Percentiles rank a stretch among this genome's conserved stretches.
Conservation (phyloP, 2,888 invertebrate species). For the Nemotelus nigrinus region DNA sequence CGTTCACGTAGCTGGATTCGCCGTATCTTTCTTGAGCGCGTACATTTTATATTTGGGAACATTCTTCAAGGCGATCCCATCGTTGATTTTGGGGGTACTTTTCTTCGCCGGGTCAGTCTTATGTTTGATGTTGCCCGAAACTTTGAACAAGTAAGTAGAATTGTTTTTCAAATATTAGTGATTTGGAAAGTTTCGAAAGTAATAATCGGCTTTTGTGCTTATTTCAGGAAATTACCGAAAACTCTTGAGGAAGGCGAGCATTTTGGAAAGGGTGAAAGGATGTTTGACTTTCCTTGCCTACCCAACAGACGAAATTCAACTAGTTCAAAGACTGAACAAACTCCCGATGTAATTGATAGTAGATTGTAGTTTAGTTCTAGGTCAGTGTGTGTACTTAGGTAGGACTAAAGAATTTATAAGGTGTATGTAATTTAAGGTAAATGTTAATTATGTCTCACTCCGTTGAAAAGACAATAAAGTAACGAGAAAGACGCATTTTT, state of each 20-base stretch:
- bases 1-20: slow-evolving; percentile 71
- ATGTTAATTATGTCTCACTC: not conserved
- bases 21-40: slow-evolving; percentile 70
- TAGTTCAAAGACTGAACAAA: slow-evolving; percentile 38
- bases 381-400: slow-evolving; percentile 11
- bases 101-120: slow-evolving; percentile 67
- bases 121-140: slow-evolving; percentile 71
- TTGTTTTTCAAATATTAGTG: not conserved
- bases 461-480: slow-evolving; percentile 20
- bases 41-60: slow-evolving; percentile 67
- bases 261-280: slow-evolving; percentile 68
- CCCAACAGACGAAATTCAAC: slow-evolving; percentile 53
- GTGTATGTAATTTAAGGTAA: slow-evolving; percentile 1
- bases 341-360: slow-evolving; percentile 37
- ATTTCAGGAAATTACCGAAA: slow-evolving; percentile 67
- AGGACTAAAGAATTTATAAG: slow-evolving; percentile 5
- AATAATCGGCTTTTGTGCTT: slow-evolving; percentile 14
- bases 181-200: not conserved
- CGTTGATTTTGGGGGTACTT: slow-evolving; percentile 67
- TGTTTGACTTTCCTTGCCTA: slow-evolving; percentile 67
- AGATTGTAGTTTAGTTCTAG: slow-evolving; percentile 26
- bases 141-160: slow-evolving; percentile 61
- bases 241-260: slow-evolving; percentile 71
- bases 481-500: too few relatives aligned
- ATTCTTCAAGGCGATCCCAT: slow-evolving; percentile 66